Conservation (phyloP, 2,797 vertebrate species). For the Sebastes miniatus region DNA sequence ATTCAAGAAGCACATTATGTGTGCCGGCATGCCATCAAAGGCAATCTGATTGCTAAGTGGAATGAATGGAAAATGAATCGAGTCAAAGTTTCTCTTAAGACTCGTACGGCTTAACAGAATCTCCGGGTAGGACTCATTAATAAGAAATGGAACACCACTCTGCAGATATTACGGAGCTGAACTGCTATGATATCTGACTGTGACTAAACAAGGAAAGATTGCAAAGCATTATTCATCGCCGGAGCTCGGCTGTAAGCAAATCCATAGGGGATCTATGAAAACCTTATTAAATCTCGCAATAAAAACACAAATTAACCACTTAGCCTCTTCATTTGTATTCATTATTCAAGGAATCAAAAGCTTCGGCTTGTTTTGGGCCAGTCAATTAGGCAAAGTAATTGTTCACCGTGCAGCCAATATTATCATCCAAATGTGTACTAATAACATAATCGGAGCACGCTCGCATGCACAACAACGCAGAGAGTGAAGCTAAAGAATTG, state of each 20-base stretch:
- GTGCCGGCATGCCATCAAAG: constrained; percentile 18
- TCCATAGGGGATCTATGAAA: constrained; percentile 55
- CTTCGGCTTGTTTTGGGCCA: constrained; percentile 40
- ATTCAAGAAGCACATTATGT: constrained; percentile 38
- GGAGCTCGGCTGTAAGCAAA: constrained; percentile 29
- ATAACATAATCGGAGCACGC: constrained; percentile 29
- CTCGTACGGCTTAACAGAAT: constrained; percentile 33
- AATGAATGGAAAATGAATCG: constrained; percentile 40
- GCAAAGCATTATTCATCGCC: constrained; percentile 47
- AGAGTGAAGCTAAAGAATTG: neutral
- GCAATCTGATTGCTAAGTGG: constrained; percentile 43
- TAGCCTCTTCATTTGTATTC: constrained; percentile 47
- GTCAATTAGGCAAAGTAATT: constrained; percentile 49
- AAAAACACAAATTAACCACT: constrained; percentile 55
- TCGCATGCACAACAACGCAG: constrained; percentile 7
- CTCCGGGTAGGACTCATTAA: constrained; percentile 42
- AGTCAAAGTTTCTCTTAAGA: constrained; percentile 50
- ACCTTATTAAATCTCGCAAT: constrained; percentile 58
- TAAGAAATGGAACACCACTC: constrained; percentile 38
- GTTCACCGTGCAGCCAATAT: constrained; percentile 37
- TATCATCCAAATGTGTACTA: constrained; percentile 42
- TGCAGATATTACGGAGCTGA: constrained; percentile 18
- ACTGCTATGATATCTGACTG: constrained; percentile 36
- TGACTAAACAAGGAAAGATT: constrained; percentile 44
- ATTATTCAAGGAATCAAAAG: constrained; percentile 61